Evolutionary conservation across 1,140 invertebrate genomes (phyloP).

Genomic region (Microplitis demolitor): DNA sequence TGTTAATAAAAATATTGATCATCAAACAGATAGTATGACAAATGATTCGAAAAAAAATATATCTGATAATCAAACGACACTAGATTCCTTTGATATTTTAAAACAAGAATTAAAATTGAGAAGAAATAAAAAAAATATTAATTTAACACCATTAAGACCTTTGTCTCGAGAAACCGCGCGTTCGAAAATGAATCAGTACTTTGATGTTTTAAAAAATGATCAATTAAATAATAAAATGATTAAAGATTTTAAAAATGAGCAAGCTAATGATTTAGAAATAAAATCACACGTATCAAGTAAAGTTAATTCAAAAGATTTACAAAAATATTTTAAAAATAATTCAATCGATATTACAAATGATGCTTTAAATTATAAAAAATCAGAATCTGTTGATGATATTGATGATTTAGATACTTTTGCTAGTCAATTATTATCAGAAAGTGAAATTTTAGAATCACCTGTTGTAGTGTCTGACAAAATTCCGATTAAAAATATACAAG

Average conservation of each 20-base stretch:
- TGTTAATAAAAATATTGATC: conserved; percentile 2
- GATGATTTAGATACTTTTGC: neutral
- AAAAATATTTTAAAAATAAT: conserved; percentile 49
- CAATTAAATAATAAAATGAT: conserved; percentile 5
- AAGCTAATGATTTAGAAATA: conserved; percentile 40
- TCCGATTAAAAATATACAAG: no score
- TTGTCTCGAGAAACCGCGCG: conserved; percentile 49
- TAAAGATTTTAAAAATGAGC: conserved; percentile 6
- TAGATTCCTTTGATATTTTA: conserved; percentile 44
- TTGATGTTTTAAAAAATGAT: conserved; percentile 31
- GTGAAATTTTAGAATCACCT: no score
- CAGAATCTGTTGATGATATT: neutral
- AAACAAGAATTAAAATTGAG: conserved; percentile 50
- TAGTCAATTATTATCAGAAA: no score
- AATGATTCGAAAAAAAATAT: conserved; percentile 19
- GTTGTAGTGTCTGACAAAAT: no score
- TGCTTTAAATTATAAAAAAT: neutral
- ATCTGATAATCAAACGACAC: neutral
- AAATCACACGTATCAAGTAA: conserved; percentile 50
- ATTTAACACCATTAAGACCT: conserved; percentile 41
- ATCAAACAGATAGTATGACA: conserved; percentile 39
- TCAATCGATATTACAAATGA: conserved; percentile 17
- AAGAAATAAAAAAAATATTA: conserved; percentile 46
- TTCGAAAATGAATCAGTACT: conserved; percentile 53
- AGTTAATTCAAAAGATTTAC: conserved; percentile 47